A percentile compares a stretch with the other conserved stretches of the same genome.
Evolutionary conservation across 92 coral and sea anemone genomes (phyloP).

Genomic region (Epizoanthus fatuus): DNA sequence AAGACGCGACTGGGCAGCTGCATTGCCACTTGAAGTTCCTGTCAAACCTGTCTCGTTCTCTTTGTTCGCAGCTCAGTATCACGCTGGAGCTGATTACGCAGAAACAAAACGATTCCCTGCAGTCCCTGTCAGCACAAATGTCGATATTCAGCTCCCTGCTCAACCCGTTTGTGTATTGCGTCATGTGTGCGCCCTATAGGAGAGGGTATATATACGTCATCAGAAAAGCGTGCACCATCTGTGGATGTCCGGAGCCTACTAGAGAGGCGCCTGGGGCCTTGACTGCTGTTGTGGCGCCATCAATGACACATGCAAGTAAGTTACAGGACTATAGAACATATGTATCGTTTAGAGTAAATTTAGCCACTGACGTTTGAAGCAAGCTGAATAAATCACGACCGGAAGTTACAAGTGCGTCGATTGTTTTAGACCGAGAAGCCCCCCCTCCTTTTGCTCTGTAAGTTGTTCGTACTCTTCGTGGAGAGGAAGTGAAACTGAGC

Average conservation of each 20-base stretch:
- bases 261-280: background rate
- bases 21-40: background rate
- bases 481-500: no score
- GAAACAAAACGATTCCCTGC: conserved; percentile 55
- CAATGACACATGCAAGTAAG: background rate
- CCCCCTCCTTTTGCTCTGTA: no score
- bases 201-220: conserved; percentile 56
- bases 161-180: conserved; percentile 65
- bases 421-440: no score
- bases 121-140: conserved; percentile 73
- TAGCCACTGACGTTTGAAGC: no score
- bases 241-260: conserved; percentile 29
- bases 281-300: conserved; percentile 33
- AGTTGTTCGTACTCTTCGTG: no score
- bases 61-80: conserved; percentile 55
- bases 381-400: no score
- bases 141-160: conserved; percentile 56
- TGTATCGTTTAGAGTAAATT: no score
- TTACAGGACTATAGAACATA: background rate
- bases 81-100: conserved; percentile 53
- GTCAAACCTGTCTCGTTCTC: background rate
- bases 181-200: conserved; percentile 63
- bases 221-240: conserved; percentile 47
- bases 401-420: no score
- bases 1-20: no score